Percentiles rank a stretch among this genome's conserved stretches.
Evolutionary conservation across 2,113 vertebrate species (phyloP).

Genomic region (Heteronetta atricapilla): DNA sequence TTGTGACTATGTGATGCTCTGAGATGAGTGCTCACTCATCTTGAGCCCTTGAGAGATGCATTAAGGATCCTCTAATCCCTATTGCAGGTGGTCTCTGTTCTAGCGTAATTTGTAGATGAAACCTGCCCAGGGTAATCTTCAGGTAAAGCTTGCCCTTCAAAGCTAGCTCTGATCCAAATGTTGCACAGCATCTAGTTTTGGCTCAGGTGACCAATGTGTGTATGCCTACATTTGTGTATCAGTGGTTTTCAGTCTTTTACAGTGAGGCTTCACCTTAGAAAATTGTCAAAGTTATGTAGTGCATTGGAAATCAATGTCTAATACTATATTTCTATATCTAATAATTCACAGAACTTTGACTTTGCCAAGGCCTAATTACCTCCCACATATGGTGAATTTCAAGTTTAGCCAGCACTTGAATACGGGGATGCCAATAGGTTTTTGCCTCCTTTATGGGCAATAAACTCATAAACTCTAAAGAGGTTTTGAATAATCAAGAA

Average conservation of each 20-base stretch:
- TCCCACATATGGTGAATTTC: rapidly evolving
- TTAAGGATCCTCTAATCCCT: background rate
- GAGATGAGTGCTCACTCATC: too few relatives aligned
- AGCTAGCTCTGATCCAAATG: background rate
- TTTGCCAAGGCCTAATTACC: background rate
- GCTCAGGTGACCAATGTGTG: background rate
- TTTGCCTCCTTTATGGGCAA: background rate
- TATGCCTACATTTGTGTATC: background rate
- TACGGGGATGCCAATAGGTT: background rate
- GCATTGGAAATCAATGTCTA: background rate
- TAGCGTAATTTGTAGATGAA: background rate
- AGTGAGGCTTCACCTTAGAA: background rate
- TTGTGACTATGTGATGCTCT: background rate
- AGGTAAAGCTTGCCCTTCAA: background rate
- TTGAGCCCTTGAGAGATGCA: background rate
- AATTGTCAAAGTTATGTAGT: background rate
- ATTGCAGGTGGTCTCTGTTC: background rate
- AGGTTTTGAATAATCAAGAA: background rate
- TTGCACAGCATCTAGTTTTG: background rate
- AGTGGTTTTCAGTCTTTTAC: background rate
- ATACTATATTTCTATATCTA: background rate
- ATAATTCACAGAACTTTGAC: background rate
- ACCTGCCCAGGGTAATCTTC: background rate
- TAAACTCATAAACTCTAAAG: background rate
- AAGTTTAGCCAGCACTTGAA: background rate